Base-by-base conservation (phyloP, 2,797 vertebrate species). In the Anguilla marmorata region DNA sequence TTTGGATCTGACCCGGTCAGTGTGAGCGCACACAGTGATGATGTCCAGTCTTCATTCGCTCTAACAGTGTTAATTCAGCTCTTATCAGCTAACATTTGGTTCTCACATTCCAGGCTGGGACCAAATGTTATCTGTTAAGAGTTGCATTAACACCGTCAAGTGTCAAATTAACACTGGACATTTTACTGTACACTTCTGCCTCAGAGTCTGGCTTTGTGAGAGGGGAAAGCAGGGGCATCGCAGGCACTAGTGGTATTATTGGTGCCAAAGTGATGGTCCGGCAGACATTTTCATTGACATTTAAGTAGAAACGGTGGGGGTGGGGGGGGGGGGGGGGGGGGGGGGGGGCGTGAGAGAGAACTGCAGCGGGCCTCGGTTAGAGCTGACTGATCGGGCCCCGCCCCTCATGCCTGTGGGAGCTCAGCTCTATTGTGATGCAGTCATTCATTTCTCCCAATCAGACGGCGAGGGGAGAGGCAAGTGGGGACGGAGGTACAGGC, bases 201-300 rank as follows among this genome's bases (percentile, higher is more conserved):
- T 82, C 41, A 2, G 79, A 48, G 45, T 50, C 19, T 21, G 19
- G 14, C 37, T 41, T 45, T 6, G 16, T 41, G 33, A 79, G 74
- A 45, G 74, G 45, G 24, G 79, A 11, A 14, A 50, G 37, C 21
- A 41, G 45, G 48, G 1, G 0, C 14, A 6, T 27, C 0, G 48
- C 16, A 9, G 41, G 11, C 52, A 14, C 74, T 87, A 56, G 56
- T 80, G 21, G 66, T 80, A 87, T 87, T 87, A 76, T 9, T 21
- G 7, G 14, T 54, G 52, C 33, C 48, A 41, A 63, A 87, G 52
- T 82, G 86, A 33, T 21, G 24, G 41, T 50, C 48, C 56, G 16
- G 52, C 86, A 79, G 48, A n/a, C 69, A 87, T 82, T 93, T 93
- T 91, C 41, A 12, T 37, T 92, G 93, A 92, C 92, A 89, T 93